Evolutionary conservation across 2,113 vertebrate species (phyloP).

Genomic region (Falco punctatus): DNA sequence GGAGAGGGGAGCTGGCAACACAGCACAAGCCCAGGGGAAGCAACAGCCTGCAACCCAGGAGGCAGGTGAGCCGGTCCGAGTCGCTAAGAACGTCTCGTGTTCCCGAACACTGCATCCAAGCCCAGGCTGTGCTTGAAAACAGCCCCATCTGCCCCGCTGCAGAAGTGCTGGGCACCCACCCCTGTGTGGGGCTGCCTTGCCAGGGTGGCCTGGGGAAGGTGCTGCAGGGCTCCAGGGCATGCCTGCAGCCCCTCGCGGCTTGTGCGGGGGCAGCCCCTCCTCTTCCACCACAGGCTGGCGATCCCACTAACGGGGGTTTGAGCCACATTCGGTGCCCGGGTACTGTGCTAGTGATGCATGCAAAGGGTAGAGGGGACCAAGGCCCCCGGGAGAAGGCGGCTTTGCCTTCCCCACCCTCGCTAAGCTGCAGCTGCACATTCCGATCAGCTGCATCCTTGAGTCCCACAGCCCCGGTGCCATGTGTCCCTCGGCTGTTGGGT

Average conservation of each 20-base stretch:
- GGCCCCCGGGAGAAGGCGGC: neutral
- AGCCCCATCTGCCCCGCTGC: neutral
- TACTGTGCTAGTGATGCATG: accelerated
- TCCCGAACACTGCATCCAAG: neutral
- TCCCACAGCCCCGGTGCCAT: accelerated
- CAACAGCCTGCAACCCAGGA: neutral
- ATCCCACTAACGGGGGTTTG: accelerated
- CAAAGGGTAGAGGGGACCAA: neutral
- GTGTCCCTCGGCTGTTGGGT: accelerated
- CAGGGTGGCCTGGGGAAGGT: neutral
- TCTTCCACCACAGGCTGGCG: neutral
- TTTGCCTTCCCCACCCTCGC: neutral
- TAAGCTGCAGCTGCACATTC: accelerated
- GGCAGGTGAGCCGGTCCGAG: neutral
- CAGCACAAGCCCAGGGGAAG: neutral
- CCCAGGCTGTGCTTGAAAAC: neutral
- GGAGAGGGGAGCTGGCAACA: neutral
- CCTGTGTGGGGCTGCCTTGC: no score
- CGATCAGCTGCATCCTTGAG: neutral
- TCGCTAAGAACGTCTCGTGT: accelerated
- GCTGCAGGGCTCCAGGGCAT: neutral
- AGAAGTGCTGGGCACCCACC: no score
- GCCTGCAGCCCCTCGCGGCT: accelerated
- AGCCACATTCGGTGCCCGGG: neutral
- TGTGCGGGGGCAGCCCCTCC: neutral